Evolutionary conservation across 2,113 vertebrate genomes (phyloP), one percentile per base, ranked within the genome.

Genomic region (Paramisgurnus dabryanus): DNA sequence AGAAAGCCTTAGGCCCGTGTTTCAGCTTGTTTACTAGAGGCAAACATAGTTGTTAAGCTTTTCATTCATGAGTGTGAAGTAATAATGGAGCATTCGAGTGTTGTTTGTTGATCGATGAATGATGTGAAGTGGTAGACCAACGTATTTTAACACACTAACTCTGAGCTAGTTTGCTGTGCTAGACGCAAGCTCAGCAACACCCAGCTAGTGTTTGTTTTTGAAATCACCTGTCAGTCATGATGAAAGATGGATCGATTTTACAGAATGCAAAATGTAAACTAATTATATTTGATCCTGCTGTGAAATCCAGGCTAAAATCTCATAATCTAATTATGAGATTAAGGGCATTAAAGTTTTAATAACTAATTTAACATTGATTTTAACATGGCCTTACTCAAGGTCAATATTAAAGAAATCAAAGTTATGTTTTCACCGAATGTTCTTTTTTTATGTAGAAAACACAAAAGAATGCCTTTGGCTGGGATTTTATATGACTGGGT

Each of bases 1-100:
- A 80, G 69, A 68, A 39, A 41, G 60, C 71, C 70, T 64, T 66
- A 84, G 83, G 76, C 72, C 66, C 65, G 67, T 79, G 78, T 85
- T 72, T 73, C 68, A 43, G 71, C 74, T 76, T 79, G 81, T 83
- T 81, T 83, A 76, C 83, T 63, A 58, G 41, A 43, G 34, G 43
- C 22, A 64, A 27, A 70, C 22, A 11, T 79, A 66, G 17, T 39
- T 63, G 61, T 45, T 18, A 58, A 72, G 69, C 39, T 40, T 50
- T 71, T 71, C 2, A 40, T 53, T 7, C 53, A 2, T 58, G 18
- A 13, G 22, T 34, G 47, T 17, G 13, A 53, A 22, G 41, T 39
- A 34, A 7, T 45, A 58, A 22, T 60, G 10, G 12, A 6, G 18
- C 4, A 4, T 53, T 58, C 7, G 4, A 13, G 9, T 47, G n/a